Base-by-base conservation (phyloP, 35 echinoderm and acorn worm species). In the Amphiura filiformis region DNA sequence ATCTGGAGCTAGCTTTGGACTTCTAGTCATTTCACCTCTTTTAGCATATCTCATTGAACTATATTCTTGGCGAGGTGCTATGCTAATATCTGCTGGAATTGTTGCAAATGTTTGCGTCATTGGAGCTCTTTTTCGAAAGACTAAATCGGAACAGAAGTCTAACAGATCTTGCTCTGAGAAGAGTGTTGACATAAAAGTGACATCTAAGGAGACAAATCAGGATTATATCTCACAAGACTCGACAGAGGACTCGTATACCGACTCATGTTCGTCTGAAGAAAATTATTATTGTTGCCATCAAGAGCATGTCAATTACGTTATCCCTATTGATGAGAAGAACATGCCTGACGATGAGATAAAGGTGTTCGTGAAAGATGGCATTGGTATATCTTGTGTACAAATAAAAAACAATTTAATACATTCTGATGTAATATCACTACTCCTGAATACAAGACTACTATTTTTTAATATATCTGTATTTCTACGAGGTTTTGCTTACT, bases 21-120 rank as follows among this genome's bases (percentile, higher is more conserved):
- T 90, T 14, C 23, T 94, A 12, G 79, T 90, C 17, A 41, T 90
- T 56, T 88, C 93, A 7, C 88, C 39, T 0, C 39, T 91, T 13
- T 37, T 91, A n/a, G 44, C 57, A 18, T 31, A 65, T 33, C 64
- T 94, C 3, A 79, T 76, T 35, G 83, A 81, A 22, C 37, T 56
- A 52, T 94, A 91, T 57, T 17, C 57, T 23, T 94, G 93, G 93
- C 36, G 33, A 37, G 93, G 88, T 35, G 88, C 88, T 30, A 28
- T 94, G 13, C 56, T 90, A n/a, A 87, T 94, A 37, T 26, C 42
- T 32, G 83, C 75, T 30, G 76, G 75, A 23, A 36, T 91, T 34
- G 75, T 13, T n/a, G 41, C 39, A 31, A 83, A 83, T 34, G 13
- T 49, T 1, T 83, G 81, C 42, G 47, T 83, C 42, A 41, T 47